Evolutionary conservation across 2,888 invertebrate species (phyloP).

Genomic region (Ophion slaviceki): DNA sequence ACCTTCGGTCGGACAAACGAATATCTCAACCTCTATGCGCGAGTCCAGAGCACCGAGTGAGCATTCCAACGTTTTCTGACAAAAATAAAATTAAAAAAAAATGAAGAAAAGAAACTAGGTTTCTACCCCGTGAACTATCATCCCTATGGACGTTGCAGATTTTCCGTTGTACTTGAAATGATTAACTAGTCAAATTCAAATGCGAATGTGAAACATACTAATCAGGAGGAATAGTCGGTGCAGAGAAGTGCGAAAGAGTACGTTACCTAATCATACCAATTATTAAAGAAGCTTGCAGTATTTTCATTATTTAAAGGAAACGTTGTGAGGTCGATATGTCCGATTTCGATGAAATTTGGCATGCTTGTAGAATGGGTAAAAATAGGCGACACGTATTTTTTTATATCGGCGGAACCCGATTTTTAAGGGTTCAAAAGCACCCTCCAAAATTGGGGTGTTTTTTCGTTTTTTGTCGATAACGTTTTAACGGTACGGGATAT

Average conservation of each 20-base stretch:
- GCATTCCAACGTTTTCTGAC: neutral
- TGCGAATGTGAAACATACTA: neutral
- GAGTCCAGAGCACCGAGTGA: neutral
- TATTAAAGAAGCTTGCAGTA: too few relatives aligned
- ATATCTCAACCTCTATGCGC: slow-evolving; percentile 2
- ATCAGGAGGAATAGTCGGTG: neutral
- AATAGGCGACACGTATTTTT: too few relatives aligned
- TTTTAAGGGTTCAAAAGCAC: too few relatives aligned
- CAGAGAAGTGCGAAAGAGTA: neutral
- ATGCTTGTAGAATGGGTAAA: too few relatives aligned
- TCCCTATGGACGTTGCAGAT: neutral
- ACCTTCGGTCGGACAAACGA: slow-evolving; percentile 33
- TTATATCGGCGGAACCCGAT: too few relatives aligned
- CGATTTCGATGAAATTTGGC: too few relatives aligned
- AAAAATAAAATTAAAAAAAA: neutral
- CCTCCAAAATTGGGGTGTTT: too few relatives aligned
- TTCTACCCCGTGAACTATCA: neutral
- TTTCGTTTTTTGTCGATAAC: too few relatives aligned
- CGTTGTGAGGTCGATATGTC: too few relatives aligned
- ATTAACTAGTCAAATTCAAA: neutral
- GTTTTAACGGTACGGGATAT: too few relatives aligned
- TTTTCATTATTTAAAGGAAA: too few relatives aligned
- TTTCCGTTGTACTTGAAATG: neutral
- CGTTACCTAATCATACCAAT: too few relatives aligned
- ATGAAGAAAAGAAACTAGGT: neutral